phyloP scores from a whole-genome alignment of 2,888 invertebrate species.

The Cephalotes varians region DNA sequence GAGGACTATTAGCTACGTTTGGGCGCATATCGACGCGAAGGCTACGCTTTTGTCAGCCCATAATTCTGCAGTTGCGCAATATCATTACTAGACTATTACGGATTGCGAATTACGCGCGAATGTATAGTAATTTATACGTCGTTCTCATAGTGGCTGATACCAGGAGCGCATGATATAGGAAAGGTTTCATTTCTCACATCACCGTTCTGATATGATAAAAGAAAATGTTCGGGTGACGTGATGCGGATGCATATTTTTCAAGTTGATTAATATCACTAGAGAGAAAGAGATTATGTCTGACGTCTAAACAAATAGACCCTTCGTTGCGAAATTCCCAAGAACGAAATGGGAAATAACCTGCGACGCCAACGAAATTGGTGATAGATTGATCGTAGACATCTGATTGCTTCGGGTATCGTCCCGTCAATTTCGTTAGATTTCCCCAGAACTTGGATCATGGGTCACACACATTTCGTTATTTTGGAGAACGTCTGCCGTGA shows the following conservation, averaged over 20 bases:
- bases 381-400: not conserved
- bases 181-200: conserved; percentile 49
- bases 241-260: conserved; percentile 36
- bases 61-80: conserved; percentile 53
- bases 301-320: not conserved
- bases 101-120: conserved; percentile 50
- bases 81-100: conserved; percentile 48
- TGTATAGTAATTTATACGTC: conserved; percentile 60
- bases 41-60: conserved; percentile 25
- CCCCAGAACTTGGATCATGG: conserved; percentile 28
- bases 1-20: conserved; percentile 8
- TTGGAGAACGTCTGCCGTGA: conserved; percentile 69
- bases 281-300: not conserved
- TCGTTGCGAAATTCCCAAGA: not conserved
- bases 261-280: conserved; percentile 54
- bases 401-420: not conserved
- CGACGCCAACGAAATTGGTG: not conserved
- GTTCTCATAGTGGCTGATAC: not conserved
- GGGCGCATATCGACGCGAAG: conserved; percentile 17
- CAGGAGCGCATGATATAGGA: conserved; percentile 12
- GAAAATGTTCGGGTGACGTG: conserved; percentile 51
- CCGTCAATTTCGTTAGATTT: not conserved
- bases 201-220: conserved; percentile 28
- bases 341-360: not conserved
- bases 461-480: conserved; percentile 62